A percentile compares a stretch with the other conserved stretches of the same genome.
These are phyloP conservation scores for Prorops nasuta DNA, from an alignment of 1,140 invertebrate species.

Conservation along the genomic window DNA sequence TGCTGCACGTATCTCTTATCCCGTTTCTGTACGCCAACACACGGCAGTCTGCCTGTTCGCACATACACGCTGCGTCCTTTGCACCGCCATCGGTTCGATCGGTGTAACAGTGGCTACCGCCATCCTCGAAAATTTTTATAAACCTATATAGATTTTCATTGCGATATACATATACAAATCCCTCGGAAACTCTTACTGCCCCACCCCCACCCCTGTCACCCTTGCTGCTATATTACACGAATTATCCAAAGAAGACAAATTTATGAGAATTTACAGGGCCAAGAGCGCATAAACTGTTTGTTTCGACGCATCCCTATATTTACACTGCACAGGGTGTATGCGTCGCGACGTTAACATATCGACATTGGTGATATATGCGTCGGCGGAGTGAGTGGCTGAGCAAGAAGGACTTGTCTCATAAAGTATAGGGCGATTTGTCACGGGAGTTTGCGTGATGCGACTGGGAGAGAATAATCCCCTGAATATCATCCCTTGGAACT, in stretches of 20 bases:
- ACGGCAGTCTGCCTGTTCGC: not conserved
- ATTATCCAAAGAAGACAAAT: too few relatives aligned
- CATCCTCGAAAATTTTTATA: too few relatives aligned
- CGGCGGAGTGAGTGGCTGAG: constrained; percentile 16
- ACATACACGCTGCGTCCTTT: not conserved
- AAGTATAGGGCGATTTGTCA: constrained; percentile 48
- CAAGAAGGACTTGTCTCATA: constrained; percentile 41
- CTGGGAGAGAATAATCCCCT: constrained; percentile 48
- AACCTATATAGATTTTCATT: too few relatives aligned
- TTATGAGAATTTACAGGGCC: too few relatives aligned
- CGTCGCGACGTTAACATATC: constrained; percentile 48
- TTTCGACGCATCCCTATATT: constrained; percentile 34
- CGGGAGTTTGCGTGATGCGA: constrained; percentile 43
- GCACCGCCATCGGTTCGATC: too few relatives aligned
- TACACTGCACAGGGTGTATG: constrained; percentile 33
- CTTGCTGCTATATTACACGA: too few relatives aligned
- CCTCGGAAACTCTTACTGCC: too few relatives aligned
- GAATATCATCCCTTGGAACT: constrained; percentile 38
- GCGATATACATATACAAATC: too few relatives aligned
- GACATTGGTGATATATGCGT: constrained; percentile 46
- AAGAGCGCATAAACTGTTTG: too few relatives aligned
- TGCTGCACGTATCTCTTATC: constrained; percentile 17
- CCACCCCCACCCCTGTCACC: too few relatives aligned
- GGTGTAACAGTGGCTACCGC: too few relatives aligned
- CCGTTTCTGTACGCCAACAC: constrained; percentile 2